phyloP scores from a whole-genome alignment of 2,797 vertebrate species.

The Scomberomorus guttatus region DNA sequence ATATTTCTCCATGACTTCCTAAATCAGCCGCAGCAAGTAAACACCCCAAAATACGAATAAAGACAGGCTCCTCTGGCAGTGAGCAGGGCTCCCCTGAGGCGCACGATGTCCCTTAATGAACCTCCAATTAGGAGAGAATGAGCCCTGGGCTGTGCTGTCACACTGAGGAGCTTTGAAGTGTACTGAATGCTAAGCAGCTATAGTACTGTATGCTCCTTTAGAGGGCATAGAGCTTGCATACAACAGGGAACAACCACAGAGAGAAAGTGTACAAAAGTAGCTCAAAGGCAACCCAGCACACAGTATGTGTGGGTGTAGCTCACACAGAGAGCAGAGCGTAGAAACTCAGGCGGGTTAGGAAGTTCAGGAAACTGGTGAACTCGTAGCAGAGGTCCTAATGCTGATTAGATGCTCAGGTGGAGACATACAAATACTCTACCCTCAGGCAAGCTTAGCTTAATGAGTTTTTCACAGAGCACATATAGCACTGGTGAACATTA shows the following conservation, averaged over 20 bases:
- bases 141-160: slow-evolving; percentile 80
- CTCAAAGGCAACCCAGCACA: slow-evolving; percentile 80
- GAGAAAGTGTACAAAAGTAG: slow-evolving; percentile 68
- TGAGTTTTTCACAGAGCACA: slow-evolving; percentile 40
- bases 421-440: slow-evolving; percentile 40
- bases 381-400: slow-evolving; percentile 45
- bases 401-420: slow-evolving; percentile 47
- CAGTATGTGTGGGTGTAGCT: slow-evolving; percentile 50
- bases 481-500: slow-evolving; percentile 40
- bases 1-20: slow-evolving; percentile 68
- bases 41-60: slow-evolving; percentile 65
- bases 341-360: slow-evolving; percentile 28
- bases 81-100: slow-evolving; percentile 70
- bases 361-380: slow-evolving; percentile 44
- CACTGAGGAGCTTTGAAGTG: slow-evolving; percentile 80
- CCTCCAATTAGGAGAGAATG: slow-evolving; percentile 84
- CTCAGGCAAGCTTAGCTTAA: slow-evolving; percentile 48
- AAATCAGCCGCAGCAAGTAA: slow-evolving; percentile 70
- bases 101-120: slow-evolving; percentile 82
- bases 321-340: slow-evolving; percentile 36
- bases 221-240: slow-evolving; percentile 66
- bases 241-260: slow-evolving; percentile 50
- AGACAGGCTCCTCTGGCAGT: slow-evolving; percentile 69
- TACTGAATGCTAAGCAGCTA: slow-evolving; percentile 78
- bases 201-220: slow-evolving; percentile 60